Conservation (phyloP, 2,113 vertebrate genomes). For the Indicator maculatus region DNA sequence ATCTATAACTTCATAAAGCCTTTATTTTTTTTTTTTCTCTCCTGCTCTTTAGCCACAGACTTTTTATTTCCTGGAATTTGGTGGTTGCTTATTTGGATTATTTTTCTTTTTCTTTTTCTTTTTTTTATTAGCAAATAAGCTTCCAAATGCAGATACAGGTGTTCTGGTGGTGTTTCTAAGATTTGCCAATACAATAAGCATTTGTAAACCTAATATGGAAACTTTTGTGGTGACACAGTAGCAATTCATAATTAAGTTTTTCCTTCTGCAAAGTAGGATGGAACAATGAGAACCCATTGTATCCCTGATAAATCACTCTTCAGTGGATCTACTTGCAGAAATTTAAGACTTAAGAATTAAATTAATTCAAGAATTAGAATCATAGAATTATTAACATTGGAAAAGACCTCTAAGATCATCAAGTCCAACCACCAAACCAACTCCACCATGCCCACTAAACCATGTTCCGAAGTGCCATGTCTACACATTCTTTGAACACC, state of each 20-base stretch:
- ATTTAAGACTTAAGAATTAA: not conserved
- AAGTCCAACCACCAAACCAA: too few species aligned
- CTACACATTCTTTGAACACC: too few species aligned
- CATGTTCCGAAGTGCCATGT: too few species aligned
- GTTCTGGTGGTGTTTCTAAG: not conserved
- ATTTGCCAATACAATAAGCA: not conserved
- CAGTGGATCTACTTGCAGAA: not conserved
- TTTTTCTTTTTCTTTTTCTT: not conserved
- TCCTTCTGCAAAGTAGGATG: not conserved
- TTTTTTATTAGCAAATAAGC: not conserved
- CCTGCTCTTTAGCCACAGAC: not conserved
- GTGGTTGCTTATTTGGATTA: not conserved
- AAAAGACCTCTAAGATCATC: too few species aligned
- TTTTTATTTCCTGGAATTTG: not conserved
- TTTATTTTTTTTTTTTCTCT: not conserved
- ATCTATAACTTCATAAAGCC: not conserved
- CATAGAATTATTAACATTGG: too few species aligned
- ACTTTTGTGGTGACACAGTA: not conserved
- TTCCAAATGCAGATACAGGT: not conserved
- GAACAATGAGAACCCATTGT: not conserved
- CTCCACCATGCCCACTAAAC: too few species aligned
- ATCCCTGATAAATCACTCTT: not conserved
- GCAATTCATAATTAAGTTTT: not conserved
- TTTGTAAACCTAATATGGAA: not conserved
- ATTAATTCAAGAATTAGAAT: too few species aligned